phyloP scores from a whole-genome alignment of 2,113 vertebrate genomes.

The Tautogolabrus adspersus region DNA sequence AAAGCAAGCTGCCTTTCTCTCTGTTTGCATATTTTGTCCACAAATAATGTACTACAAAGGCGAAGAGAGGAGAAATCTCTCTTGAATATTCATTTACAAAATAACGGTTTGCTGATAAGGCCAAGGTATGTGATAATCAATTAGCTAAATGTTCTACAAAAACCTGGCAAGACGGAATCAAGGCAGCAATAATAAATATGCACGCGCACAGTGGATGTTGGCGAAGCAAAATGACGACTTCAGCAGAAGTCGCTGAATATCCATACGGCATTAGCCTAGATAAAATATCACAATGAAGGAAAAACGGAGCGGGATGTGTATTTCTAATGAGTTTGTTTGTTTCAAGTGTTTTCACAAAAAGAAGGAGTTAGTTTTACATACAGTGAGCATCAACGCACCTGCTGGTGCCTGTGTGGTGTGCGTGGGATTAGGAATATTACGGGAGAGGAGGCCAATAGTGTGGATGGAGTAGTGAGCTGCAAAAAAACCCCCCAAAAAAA shows the following conservation, averaged over 20 bases:
- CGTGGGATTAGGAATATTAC: conserved; percentile 41
- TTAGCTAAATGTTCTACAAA: conserved; percentile 81
- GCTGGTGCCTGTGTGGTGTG: conserved; percentile 33
- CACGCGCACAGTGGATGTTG: conserved; percentile 43
- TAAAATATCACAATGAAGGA: conserved; percentile 59
- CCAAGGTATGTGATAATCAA: conserved; percentile 81
- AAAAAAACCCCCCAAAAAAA: background rate
- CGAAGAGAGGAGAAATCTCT: conserved; percentile 58
- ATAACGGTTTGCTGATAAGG: conserved; percentile 80
- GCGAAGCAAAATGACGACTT: conserved; percentile 69
- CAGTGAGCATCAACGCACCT: conserved; percentile 56
- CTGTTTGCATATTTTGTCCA: conserved; percentile 77
- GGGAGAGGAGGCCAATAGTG: conserved; percentile 25
- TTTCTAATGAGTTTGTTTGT: conserved; percentile 68
- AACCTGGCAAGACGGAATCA: conserved; percentile 53
- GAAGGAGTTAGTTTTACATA: conserved; percentile 65
- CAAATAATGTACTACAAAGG: conserved; percentile 76
- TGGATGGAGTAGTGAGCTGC: conserved; percentile 19
- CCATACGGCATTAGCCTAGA: conserved; percentile 68
- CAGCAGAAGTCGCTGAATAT: conserved; percentile 75
- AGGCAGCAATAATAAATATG: conserved; percentile 51
- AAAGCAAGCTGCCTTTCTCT: conserved; percentile 65
- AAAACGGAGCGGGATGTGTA: conserved; percentile 37
- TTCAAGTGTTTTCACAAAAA: conserved; percentile 47
- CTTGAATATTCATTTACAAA: conserved; percentile 83